Evolutionary conservation across 2,888 invertebrate species (phyloP).

Genomic region (Artemia sp.): DNA sequence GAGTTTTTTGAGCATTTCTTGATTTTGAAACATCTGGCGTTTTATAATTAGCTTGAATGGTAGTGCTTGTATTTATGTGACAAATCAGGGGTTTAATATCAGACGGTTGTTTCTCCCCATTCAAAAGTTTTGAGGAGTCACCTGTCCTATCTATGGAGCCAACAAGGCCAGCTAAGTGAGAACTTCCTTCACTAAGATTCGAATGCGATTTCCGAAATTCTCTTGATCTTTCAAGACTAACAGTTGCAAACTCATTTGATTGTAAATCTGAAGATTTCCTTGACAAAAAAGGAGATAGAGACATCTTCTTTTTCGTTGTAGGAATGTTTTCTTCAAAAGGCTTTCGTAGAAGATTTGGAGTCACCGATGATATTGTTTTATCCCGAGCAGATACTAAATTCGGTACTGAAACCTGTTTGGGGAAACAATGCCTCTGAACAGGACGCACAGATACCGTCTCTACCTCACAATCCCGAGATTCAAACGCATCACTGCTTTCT

Average conservation of each 20-base stretch:
- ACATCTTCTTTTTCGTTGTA: not conserved
- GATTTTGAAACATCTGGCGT: too few species aligned
- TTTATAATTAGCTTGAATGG: too few species aligned
- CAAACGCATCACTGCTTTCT: not conserved
- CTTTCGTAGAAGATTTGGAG: slow-evolving; percentile 1
- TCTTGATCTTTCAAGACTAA: not conserved
- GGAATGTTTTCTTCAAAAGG: not conserved
- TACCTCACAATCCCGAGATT: slow-evolving; percentile 10
- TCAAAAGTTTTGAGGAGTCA: not conserved
- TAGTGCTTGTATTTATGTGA: too few species aligned
- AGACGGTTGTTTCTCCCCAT: too few species aligned
- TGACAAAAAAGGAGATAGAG: slow-evolving; percentile 6
- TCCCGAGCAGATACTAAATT: not conserved
- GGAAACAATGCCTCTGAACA: not conserved
- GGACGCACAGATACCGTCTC: not conserved
- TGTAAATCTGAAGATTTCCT: not conserved
- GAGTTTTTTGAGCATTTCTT: too few species aligned
- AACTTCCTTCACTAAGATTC: not conserved
- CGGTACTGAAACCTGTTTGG: not conserved
- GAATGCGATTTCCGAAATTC: not conserved
- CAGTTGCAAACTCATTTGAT: not conserved
- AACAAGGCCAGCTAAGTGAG: slow-evolving; percentile 3
- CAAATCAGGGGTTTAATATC: too few species aligned
- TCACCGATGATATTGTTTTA: not conserved
- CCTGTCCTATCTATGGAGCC: not conserved